Evolutionary conservation across 2,888 invertebrate species (phyloP), one percentile per base, ranked within the genome.

Genomic region (Xylota sylvarum): DNA sequence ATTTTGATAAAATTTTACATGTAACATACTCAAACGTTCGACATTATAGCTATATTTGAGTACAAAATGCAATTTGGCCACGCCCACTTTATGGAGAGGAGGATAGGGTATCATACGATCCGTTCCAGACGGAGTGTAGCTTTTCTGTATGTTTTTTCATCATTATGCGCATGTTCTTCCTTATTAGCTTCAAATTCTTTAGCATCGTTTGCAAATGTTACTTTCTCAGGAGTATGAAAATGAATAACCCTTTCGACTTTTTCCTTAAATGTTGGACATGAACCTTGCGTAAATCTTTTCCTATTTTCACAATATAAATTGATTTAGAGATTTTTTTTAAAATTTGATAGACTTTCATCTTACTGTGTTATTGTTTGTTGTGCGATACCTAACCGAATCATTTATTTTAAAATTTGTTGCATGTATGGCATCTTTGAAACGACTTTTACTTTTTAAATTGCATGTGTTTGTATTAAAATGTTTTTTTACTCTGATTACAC

Each of bases 371-470:
- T 74, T 7, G 19, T 64, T 55, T 43, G 40, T 52, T 73, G 17
- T 27, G 30, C 73, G 62, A 43, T 32, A 64, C 64, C 74, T 56
- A 32, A 64, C 55, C n/a, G 35, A 74, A 74, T 64, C 64, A 64
- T 64, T 60, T 12, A 37, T n/a, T 23, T 37, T 40, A 37, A 60
- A 60, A 4, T 56, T 14, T 32, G 3, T 12, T 12, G 23, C 5
- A 23, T 10, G 19, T 0, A 4, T 30, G 27, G 23, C 52, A 6
- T n/a, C n/a, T 19, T 52, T 40, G 35, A 32, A 56, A 32, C 7
- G 7, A 14, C 5, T 10, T 12, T 58, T 58, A 37, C 10, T 35
- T 17, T 58, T 58, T 30, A 12, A 37, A 37, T 19, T 23, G 1
- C 12, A 12, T 58, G 4, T 1, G 35, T 35, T 35, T 35, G 2